Evolutionary conservation across 2,113 vertebrate genomes (phyloP).

Genomic region (Camelus bactrianus): DNA sequence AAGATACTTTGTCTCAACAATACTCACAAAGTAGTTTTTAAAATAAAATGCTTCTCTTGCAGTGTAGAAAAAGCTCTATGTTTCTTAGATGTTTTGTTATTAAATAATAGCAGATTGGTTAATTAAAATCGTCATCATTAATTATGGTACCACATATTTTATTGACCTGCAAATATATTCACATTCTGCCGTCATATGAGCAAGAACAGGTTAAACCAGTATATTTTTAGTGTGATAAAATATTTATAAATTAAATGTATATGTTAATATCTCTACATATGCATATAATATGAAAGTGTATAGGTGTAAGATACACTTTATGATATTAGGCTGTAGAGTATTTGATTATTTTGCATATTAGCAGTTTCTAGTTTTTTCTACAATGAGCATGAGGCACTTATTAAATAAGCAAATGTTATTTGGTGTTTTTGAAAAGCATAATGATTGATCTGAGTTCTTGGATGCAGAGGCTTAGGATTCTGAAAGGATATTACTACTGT

Average conservation of each 20-base stretch:
- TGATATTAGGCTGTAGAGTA: neutral
- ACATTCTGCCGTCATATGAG: neutral
- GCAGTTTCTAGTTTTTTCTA: neutral
- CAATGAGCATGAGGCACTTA: neutral
- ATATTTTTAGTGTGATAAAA: conserved; percentile 2
- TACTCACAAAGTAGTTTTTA: neutral
- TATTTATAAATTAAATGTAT: neutral
- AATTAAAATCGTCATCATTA: neutral
- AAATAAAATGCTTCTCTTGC: neutral
- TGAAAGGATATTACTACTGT: neutral
- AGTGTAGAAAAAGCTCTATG: neutral
- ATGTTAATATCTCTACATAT: neutral
- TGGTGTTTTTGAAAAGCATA: neutral
- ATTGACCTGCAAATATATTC: neutral
- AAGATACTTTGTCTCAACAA: neutral
- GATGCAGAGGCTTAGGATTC: neutral
- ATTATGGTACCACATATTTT: neutral
- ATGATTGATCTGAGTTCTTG: neutral
- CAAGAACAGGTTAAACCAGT: neutral
- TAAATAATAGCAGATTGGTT: neutral
- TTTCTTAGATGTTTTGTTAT: neutral
- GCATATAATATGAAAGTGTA: neutral
- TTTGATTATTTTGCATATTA: conserved; percentile 17
- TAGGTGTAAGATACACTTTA: neutral
- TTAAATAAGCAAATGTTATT: neutral